Evolutionary conservation across 1,140 invertebrate species (phyloP), one percentile per base, ranked within the genome.

Genomic region (Stegodyphus dumicola): DNA sequence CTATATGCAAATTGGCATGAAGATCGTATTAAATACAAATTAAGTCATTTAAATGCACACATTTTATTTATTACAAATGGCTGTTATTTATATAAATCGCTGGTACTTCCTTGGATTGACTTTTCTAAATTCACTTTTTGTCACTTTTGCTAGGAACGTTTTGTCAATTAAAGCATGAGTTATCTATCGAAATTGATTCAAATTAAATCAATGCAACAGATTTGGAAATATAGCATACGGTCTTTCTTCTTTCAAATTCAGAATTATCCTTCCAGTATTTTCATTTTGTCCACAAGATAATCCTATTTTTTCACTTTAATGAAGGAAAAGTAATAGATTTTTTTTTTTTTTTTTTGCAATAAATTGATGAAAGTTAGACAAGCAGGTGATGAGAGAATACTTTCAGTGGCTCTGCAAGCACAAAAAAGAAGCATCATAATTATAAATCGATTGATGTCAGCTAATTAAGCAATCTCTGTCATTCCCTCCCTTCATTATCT

Each of bases 381-480:
- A 17, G 11, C 67, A 70, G 67, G 10, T 33, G 10, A 67, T n/a
- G 64, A 67, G 64, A 49, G 60, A 52, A 64, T 13, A 13, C 56
- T 7, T 13, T 77, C 66, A 64, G 49, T 33, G 13, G 11, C 13
- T 51, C 13, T 18, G 17, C 56, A 15, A 15, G 54, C 56, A 60
- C 56, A 60, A 65, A 64, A 64, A 77, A 52, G 48, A 66, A 75
- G 54, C 60, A 13, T 48, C 54, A 15, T 83, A 75, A 83, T 83
- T 83, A 73, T 75, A 75, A 83, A 83, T 83, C 80, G 73, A 83
- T 83, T 60, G 49, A 83, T 83, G 60, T 54, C 48, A 17, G 18
- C 80, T 83, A 83, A 83, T 83, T 83, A 83, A 83, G 80, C 53
- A 83, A 83, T 83, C 80, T 49, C 60, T 67, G 60, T 70, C 53